A percentile compares a stretch with the other conserved stretches of the same genome.
These are phyloP conservation scores for Caenorhabditis imperialis DNA, from an alignment of 2,888 invertebrate species.

Conservation along the genomic window DNA sequence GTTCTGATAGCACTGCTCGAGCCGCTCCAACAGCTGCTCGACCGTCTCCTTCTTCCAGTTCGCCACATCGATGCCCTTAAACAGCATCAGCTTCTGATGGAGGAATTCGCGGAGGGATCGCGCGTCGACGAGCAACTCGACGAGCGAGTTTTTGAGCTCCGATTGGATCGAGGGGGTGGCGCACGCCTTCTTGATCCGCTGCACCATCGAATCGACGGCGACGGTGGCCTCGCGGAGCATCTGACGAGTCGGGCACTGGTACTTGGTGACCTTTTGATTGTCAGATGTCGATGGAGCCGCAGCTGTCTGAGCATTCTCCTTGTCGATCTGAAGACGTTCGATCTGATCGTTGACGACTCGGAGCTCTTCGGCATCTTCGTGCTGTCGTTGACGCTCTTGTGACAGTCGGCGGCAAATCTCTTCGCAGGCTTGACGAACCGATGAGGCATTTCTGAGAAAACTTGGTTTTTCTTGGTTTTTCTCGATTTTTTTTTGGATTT, in stretches of 20 bases:
- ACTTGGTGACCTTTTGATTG: constrained; percentile 17
- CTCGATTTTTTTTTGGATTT: too few relatives aligned
- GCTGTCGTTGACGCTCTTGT: constrained; percentile 14
- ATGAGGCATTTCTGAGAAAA: constrained; percentile 36
- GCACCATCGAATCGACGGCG: constrained; percentile 47
- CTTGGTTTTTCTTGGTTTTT: too few relatives aligned
- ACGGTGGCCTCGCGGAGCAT: constrained; percentile 42
- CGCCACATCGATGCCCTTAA: constrained; percentile 48
- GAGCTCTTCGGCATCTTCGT: constrained; percentile 22
- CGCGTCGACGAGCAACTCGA: constrained; percentile 20
- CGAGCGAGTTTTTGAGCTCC: constrained; percentile 25
- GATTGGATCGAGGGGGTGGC: constrained; percentile 18
- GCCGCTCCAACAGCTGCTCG: constrained; percentile 35
- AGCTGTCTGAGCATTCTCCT: constrained; percentile 31
- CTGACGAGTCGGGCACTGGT: constrained; percentile 44
- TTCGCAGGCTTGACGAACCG: constrained; percentile 29
- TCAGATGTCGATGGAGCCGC: not conserved
- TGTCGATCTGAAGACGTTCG: constrained; percentile 10
- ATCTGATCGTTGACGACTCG: constrained; percentile 27
- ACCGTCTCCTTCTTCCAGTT: constrained; percentile 37
- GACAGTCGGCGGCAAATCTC: constrained; percentile 28
- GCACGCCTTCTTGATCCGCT: constrained; percentile 37
- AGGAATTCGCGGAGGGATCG: constrained; percentile 42
- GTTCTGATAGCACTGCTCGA: constrained; percentile 42
- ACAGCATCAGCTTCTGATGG: constrained; percentile 42